Percentiles rank a stretch among this genome's conserved stretches.
Evolutionary conservation across 2,113 vertebrate genomes (phyloP).

Genomic region (Semnopithecus entellus): DNA sequence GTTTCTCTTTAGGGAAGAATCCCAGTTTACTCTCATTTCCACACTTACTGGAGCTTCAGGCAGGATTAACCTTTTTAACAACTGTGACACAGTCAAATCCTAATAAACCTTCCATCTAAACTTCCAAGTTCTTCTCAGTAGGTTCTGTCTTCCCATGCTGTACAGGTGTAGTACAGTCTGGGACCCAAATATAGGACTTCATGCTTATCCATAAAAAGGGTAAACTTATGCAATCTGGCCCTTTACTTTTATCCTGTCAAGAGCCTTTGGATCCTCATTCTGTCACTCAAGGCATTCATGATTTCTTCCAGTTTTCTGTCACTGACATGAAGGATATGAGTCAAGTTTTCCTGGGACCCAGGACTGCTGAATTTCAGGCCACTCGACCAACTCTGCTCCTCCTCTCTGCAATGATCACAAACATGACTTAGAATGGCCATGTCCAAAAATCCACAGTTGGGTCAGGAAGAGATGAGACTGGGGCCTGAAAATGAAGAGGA

Average conservation of each 20-base stretch:
- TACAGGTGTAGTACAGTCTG: background rate
- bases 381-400: background rate
- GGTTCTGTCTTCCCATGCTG: background rate
- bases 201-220: background rate
- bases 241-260: background rate
- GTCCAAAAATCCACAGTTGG: background rate
- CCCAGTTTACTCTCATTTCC: background rate
- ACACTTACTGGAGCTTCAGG: background rate
- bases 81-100: background rate
- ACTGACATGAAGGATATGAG: background rate
- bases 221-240: background rate
- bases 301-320: background rate
- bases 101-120: background rate
- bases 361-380: background rate
- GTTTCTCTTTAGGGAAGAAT: background rate
- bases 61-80: background rate
- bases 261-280: background rate
- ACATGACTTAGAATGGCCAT: accelerated
- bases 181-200: background rate
- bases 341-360: background rate
- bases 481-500: background rate
- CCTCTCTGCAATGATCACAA: background rate
- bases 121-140: background rate
- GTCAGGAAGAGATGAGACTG: background rate
- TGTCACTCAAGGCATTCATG: background rate